These are phyloP conservation scores for Mesocricetus auratus DNA, from an alignment of 2,113 vertebrate species.

Conservation along the genomic window DNA sequence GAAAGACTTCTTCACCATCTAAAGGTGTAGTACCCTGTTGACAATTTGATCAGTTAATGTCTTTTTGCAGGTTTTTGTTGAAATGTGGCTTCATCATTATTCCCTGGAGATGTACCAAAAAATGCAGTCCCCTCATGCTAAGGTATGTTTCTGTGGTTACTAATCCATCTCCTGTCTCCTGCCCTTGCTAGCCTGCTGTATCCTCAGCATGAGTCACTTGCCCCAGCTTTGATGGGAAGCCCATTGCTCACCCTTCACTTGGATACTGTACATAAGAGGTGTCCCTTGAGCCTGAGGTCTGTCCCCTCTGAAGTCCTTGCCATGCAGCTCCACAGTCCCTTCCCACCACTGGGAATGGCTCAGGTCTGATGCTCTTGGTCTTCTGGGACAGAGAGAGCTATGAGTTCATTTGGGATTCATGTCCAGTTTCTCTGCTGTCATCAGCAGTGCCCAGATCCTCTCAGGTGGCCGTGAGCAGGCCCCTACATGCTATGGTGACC, in stretches of 20 bases:
- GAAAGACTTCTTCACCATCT: neutral
- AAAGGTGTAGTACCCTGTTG: neutral
- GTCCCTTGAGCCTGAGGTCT: neutral
- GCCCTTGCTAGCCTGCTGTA: neutral
- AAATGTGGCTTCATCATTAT: constrained; percentile 99
- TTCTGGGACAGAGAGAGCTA: neutral
- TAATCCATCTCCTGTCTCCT: constrained; percentile 32
- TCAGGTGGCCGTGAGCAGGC: neutral
- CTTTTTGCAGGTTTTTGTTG: constrained; percentile 95
- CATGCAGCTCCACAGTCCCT: neutral
- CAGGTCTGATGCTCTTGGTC: neutral
- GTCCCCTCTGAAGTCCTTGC: neutral
- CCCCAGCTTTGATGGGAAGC: neutral
- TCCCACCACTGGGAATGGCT: neutral
- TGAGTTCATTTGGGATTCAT: neutral
- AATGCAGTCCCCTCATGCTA: constrained; percentile 97
- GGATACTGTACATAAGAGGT: neutral
- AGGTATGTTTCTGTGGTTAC: constrained; percentile 87
- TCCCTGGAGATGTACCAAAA: constrained; percentile 98
- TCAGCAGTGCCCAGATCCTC: neutral
- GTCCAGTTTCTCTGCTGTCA: neutral
- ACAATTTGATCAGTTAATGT: neutral
- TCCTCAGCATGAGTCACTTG: neutral
- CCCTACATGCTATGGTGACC: neutral
- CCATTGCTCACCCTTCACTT: neutral